Evolutionary conservation across 2,797 vertebrate species (phyloP).

Genomic region (Eulemur coronatus): DNA sequence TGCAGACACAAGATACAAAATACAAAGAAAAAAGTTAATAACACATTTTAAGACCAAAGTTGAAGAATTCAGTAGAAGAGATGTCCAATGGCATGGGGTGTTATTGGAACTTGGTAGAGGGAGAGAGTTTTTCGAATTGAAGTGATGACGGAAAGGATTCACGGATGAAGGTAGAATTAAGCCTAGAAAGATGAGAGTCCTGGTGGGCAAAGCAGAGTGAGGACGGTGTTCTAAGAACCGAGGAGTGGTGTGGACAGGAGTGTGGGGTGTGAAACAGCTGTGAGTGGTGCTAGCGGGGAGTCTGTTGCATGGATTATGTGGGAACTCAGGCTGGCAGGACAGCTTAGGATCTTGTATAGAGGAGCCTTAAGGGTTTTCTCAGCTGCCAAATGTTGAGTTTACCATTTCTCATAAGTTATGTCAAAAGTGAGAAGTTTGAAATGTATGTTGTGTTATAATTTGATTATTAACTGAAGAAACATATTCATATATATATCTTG

Average conservation of each 20-base stretch:
- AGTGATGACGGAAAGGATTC: neutral
- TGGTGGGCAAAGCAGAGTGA: neutral
- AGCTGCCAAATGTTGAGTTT: neutral
- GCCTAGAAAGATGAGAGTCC: neutral
- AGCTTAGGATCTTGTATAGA: neutral
- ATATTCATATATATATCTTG: neutral
- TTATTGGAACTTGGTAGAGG: neutral
- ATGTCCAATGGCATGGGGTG: neutral
- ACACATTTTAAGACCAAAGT: neutral
- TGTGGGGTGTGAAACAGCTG: fast-evolving
- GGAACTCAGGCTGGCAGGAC: too few relatives aligned
- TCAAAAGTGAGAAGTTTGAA: neutral
- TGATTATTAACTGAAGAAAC: neutral
- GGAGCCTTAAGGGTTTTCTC: neutral
- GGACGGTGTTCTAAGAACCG: neutral
- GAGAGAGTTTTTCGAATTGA: neutral
- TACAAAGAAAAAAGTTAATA: neutral
- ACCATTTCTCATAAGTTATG: neutral
- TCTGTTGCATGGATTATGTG: neutral
- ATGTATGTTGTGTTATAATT: neutral
- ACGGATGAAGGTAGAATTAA: neutral
- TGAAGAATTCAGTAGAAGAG: neutral
- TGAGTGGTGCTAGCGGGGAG: too few relatives aligned
- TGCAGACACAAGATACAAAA: neutral
- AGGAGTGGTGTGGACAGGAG: too few relatives aligned